Conservation (phyloP, 2,888 invertebrate genomes). For the Amorpha juglandis region DNA sequence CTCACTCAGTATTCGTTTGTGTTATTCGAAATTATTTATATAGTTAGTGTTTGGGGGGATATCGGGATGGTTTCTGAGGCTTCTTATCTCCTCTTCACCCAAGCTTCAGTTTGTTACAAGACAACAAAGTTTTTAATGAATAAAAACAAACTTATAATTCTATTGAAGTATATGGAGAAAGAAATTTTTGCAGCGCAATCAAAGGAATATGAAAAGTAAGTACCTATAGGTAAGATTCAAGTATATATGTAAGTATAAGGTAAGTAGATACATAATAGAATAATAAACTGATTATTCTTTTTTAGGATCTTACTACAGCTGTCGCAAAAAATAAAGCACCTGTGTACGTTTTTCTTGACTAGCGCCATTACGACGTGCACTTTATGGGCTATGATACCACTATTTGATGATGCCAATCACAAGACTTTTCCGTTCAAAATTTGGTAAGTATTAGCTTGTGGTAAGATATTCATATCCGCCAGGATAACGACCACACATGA, state of each 20-base stretch:
- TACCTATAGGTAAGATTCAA: too few species aligned
- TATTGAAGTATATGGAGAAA: constrained; percentile 58
- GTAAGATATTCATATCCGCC: too few species aligned
- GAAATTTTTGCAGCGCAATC: constrained; percentile 56
- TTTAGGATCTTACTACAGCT: constrained; percentile 55
- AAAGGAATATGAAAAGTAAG: constrained; percentile 57
- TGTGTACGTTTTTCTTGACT: constrained; percentile 62
- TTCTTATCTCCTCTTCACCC: constrained; percentile 69
- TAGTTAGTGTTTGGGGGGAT: constrained; percentile 67
- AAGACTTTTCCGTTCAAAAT: constrained; percentile 71
- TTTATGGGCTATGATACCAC: constrained; percentile 69
- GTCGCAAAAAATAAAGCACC: constrained; percentile 54
- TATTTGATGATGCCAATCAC: constrained; percentile 58
- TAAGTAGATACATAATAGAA: too few species aligned
- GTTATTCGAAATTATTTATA: constrained; percentile 66
- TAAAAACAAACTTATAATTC: constrained; percentile 48
- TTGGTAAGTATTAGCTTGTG: constrained; percentile 66
- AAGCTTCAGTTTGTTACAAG: constrained; percentile 70
- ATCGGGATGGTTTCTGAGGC: constrained; percentile 68
- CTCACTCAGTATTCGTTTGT: constrained; percentile 64
- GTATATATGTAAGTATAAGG: too few species aligned
- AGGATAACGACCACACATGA: too few species aligned
- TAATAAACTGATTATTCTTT: neutral
- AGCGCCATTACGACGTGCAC: constrained; percentile 63
- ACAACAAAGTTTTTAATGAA: constrained; percentile 60